Base-by-base conservation (phyloP, 2,797 vertebrate genomes). In the Propithecus perrieri region DNA sequence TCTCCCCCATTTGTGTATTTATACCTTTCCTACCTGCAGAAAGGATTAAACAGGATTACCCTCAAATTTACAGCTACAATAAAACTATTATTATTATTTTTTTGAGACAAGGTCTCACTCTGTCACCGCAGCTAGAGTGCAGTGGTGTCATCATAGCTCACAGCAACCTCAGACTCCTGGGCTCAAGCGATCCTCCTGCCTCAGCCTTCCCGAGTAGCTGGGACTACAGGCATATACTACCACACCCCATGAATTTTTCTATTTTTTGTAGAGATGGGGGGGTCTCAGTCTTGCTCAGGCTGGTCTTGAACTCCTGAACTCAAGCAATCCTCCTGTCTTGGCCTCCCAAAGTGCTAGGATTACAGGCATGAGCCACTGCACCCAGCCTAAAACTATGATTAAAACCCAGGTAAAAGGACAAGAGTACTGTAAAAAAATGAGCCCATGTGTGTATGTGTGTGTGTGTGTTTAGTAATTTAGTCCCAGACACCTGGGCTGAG, bases 1-100 rank as follows among this genome's bases (percentile, higher is more conserved):
- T 69, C 18, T 26, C 41, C 28, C 50, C 59, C 13, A 18, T 89
- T 35, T 46, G 28, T 89, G 50, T 91, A 72, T 65, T 74, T 91
- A 50, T 74, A 35, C 33, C n/a, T 69, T 48, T 89, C 55, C n/a
- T 69, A 69, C 50, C 91, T 83, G 50, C 28, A 94, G 83, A 89
- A 90, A 90, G 41, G n/a, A 95, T 92, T 90, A 94, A 94, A 92
- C 46, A 93, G 24, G 46, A 93, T 91, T 95, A 59, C 12, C 57
- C 30, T 85, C 67, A 93, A 89, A 91, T 72, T 88, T 80, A 93
- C 5, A 87, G 43, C 59, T 87, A 76, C 5, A 71, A 41, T 80
- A 71, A 93, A 90, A 28, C 33, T 61, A 22, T 74, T 74, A 78
- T 67, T 46, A 57, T 33, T 65, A 8, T 63, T 63, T 63, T 33